Conservation (phyloP, 2,888 invertebrate genomes). For the Encarsia formosa region DNA sequence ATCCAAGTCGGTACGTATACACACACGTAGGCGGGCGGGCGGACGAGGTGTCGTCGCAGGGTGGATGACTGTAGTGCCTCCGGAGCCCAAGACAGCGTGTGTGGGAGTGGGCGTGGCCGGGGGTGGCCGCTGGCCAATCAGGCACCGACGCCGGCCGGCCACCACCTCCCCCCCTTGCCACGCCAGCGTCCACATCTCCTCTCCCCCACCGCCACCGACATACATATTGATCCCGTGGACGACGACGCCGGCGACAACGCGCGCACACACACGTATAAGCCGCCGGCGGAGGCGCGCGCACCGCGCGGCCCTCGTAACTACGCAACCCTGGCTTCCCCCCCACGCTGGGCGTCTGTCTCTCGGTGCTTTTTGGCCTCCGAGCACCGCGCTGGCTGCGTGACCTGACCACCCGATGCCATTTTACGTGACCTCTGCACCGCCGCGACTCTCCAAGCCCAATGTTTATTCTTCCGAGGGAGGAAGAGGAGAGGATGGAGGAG, state of each 20-base stretch:
- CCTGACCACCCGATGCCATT: conserved; percentile 18
- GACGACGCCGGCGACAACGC: conserved; percentile 36
- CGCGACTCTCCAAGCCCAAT: not conserved
- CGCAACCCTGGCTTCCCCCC: conserved; percentile 23
- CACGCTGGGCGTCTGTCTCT: conserved; percentile 25
- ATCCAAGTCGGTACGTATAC: conserved; percentile 7
- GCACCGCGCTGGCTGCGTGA: too few relatives aligned
- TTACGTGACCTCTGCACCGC: conserved; percentile 5
- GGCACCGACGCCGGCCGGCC: conserved; percentile 41
- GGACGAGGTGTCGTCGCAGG: conserved; percentile 6
- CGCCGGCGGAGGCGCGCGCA: conserved; percentile 7
- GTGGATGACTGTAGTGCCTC: conserved; percentile 11
- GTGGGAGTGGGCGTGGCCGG: conserved; percentile 51
- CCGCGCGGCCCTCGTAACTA: conserved; percentile 8
- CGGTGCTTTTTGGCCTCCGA: not conserved
- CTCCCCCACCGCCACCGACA: conserved; percentile 39
- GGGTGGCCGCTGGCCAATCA: conserved; percentile 51
- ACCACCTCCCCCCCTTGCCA: conserved; percentile 38
- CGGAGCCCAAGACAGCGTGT: conserved; percentile 49
- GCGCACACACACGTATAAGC: not conserved
- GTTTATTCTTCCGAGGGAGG: too few relatives aligned
- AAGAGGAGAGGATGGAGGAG: too few relatives aligned
- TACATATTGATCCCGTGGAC: conserved; percentile 53
- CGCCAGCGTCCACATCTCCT: conserved; percentile 43
- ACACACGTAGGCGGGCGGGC: not conserved